Evolutionary conservation across 2,113 vertebrate species (phyloP).

Genomic region (Globicephala melas): DNA sequence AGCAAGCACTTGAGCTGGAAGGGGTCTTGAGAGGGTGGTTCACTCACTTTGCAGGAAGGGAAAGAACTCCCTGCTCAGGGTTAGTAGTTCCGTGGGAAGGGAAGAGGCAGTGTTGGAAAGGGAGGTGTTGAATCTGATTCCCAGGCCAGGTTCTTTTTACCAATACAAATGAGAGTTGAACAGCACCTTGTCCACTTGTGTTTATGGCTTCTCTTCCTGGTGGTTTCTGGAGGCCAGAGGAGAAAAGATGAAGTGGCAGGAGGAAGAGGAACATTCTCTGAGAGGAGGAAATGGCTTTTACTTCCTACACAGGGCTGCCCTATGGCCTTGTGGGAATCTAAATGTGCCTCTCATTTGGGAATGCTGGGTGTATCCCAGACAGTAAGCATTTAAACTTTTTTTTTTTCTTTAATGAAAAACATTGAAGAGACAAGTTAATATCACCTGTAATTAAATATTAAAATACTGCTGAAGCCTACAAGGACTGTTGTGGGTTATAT

Average conservation of each 20-base stretch:
- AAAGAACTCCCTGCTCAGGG: neutral
- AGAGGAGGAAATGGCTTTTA: neutral
- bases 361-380: neutral
- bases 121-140: neutral
- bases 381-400: neutral
- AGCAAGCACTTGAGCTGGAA: neutral
- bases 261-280: neutral
- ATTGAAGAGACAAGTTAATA: neutral
- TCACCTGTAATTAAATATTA: neutral
- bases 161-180: neutral
- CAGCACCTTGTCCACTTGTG: neutral
- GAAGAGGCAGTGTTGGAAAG: neutral
- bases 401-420: neutral
- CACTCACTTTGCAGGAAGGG: neutral
- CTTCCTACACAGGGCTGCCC: neutral
- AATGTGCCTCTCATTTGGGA: neutral
- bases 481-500: neutral
- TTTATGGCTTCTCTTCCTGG: neutral
- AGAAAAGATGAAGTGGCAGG: neutral
- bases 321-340: neutral
- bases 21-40: neutral
- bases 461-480: neutral
- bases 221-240: neutral
- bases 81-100: neutral
- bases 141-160: neutral